phyloP scores from a whole-genome alignment of 2,888 invertebrate species.

The Anticlea derivata region DNA sequence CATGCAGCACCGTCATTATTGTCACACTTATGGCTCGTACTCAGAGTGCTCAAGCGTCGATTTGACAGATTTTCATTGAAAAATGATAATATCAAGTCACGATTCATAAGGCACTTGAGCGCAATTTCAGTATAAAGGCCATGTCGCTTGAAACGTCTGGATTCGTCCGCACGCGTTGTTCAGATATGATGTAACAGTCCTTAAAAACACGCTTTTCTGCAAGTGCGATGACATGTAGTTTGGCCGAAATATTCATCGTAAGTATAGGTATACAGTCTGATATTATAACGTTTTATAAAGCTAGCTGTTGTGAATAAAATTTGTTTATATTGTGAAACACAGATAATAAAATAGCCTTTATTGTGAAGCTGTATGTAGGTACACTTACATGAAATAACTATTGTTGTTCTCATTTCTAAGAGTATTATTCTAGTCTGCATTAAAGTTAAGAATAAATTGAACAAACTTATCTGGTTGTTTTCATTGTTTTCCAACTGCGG shows the following conservation, averaged over 20 bases:
- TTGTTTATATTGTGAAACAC: slow-evolving; percentile 79
- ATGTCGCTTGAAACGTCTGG: too few relatives aligned
- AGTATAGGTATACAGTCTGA: slow-evolving; percentile 63
- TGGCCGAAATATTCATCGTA: slow-evolving; percentile 20
- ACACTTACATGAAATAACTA: slow-evolving; percentile 82
- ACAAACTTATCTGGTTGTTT: slow-evolving; percentile 66
- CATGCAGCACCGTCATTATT: not conserved
- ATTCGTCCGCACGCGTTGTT: too few relatives aligned
- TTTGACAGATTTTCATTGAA: too few relatives aligned
- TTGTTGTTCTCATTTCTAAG: slow-evolving; percentile 84
- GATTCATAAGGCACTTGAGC: too few relatives aligned
- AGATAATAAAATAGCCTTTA: slow-evolving; percentile 80
- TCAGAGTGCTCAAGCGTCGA: too few relatives aligned
- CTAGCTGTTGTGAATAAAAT: slow-evolving; percentile 83
- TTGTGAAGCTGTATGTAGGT: slow-evolving; percentile 80
- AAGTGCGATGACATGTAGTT: not conserved
- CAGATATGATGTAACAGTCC: not conserved
- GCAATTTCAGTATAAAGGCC: too few relatives aligned
- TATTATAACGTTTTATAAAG: slow-evolving; percentile 80
- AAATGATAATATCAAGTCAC: too few relatives aligned
- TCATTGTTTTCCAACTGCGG: not conserved
- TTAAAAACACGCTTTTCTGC: not conserved
- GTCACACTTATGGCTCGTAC: too few relatives aligned
- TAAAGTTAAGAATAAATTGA: slow-evolving; percentile 83
- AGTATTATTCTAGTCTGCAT: slow-evolving; percentile 85